phyloP scores from a whole-genome alignment of 2,888 invertebrate species.

The Acleris emargana region DNA sequence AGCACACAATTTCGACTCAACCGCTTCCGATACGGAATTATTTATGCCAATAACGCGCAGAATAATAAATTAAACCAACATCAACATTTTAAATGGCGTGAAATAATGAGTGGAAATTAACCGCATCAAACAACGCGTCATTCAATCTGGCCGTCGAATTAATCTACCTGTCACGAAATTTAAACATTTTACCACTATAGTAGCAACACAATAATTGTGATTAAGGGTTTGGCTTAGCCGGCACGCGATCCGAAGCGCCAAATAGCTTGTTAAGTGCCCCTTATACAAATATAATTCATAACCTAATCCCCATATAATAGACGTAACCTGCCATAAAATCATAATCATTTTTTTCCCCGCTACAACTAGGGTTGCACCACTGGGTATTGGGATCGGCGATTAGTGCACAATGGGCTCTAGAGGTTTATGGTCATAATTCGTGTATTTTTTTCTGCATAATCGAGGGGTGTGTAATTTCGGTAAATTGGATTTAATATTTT shows the following conservation, averaged over 20 bases:
- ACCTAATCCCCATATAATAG: slow-evolving; percentile 81
- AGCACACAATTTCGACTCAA: background rate
- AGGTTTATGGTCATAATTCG: slow-evolving; percentile 79
- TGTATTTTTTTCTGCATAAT: slow-evolving; percentile 71
- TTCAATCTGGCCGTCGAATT: slow-evolving; percentile 56
- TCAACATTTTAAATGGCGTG: slow-evolving; percentile 43
- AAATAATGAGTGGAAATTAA: slow-evolving; percentile 49
- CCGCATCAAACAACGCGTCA: slow-evolving; percentile 51
- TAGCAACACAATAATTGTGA: slow-evolving; percentile 46
- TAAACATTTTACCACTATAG: slow-evolving; percentile 55
- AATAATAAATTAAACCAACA: slow-evolving; percentile 27
- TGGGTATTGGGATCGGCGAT: slow-evolving; percentile 70
- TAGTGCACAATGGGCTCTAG: slow-evolving; percentile 71
- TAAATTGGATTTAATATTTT: slow-evolving; percentile 84
- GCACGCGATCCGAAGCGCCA: slow-evolving; percentile 44
- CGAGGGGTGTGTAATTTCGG: slow-evolving; percentile 66
- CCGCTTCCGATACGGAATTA: slow-evolving; percentile 3
- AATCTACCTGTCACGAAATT: slow-evolving; percentile 69
- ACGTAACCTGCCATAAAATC: slow-evolving; percentile 83
- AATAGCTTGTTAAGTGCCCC: slow-evolving; percentile 79
- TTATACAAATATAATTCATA: slow-evolving; percentile 80
- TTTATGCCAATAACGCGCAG: slow-evolving; percentile 18
- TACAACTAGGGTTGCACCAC: slow-evolving; percentile 70
- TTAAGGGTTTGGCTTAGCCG: slow-evolving; percentile 60
- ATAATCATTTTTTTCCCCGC: slow-evolving; percentile 72